Evolutionary conservation across 2,113 vertebrate species (phyloP).

Genomic region (Psophia crepitans): DNA sequence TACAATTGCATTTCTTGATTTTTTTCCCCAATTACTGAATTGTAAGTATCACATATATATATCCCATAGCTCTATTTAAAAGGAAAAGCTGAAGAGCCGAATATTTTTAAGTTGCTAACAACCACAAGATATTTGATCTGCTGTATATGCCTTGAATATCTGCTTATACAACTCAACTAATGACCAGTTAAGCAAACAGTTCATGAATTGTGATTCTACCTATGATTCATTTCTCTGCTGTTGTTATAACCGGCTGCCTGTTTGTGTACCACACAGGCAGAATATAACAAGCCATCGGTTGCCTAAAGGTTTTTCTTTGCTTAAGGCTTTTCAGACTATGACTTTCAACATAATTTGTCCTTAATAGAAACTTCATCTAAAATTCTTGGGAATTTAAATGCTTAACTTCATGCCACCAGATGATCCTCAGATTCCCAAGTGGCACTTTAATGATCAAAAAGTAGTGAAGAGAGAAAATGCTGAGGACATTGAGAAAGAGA

Average conservation of each 20-base stretch:
- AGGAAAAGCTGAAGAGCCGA: not conserved
- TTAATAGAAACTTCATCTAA: slow-evolving; percentile 52
- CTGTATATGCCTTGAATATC: not conserved
- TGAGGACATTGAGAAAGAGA: not conserved
- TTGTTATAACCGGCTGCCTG: slow-evolving; percentile 16
- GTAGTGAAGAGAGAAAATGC: slow-evolving; percentile 21
- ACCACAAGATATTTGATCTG: not conserved
- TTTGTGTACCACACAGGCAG: not conserved
- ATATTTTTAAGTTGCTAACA: not conserved
- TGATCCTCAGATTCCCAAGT: slow-evolving; percentile 41
- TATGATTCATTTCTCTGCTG: slow-evolving; percentile 26
- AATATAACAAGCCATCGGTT: slow-evolving; percentile 38
- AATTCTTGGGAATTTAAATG: slow-evolving; percentile 42
- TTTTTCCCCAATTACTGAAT: not conserved
- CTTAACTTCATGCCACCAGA: slow-evolving; percentile 20
- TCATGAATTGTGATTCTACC: slow-evolving; percentile 53
- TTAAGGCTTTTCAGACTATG: slow-evolving; percentile 42
- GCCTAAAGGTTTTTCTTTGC: slow-evolving; percentile 50
- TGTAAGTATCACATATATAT: not conserved
- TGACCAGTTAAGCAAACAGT: slow-evolving; percentile 37
- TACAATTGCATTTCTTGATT: not conserved
- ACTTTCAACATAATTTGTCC: slow-evolving; percentile 58
- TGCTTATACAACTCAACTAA: slow-evolving; percentile 2
- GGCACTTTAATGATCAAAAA: slow-evolving; percentile 17
- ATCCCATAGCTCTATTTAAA: not conserved